Percentiles rank a stretch among this genome's conserved stretches.
Conservation (phyloP, 2,797 vertebrate species). For the Xiphorhynchus erythropygius region DNA sequence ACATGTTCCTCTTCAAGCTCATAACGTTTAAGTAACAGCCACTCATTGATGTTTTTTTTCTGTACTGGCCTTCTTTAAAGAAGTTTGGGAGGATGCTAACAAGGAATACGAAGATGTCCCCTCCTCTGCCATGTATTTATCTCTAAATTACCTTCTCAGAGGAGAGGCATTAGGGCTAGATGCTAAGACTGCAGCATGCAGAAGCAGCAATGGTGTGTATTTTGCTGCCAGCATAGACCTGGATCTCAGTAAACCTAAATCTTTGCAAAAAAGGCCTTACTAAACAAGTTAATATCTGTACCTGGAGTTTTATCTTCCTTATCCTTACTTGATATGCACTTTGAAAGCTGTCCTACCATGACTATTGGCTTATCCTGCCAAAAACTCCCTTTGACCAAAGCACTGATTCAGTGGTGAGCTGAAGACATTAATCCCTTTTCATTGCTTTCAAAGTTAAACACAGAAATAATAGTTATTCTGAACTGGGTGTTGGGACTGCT, state of each 20-base stretch:
- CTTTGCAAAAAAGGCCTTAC: background rate
- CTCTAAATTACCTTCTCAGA: constrained; percentile 1
- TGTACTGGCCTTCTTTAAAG: background rate
- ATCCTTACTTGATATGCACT: background rate
- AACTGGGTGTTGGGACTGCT: background rate
- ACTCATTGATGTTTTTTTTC: background rate
- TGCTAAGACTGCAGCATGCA: background rate
- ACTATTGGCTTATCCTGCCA: background rate
- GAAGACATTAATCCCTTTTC: background rate
- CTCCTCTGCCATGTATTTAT: background rate
- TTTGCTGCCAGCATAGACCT: background rate
- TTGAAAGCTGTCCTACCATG: background rate
- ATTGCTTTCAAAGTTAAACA: background rate
- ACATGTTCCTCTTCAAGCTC: background rate
- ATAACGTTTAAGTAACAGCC: background rate
- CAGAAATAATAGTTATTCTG: background rate
- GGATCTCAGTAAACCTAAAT: background rate
- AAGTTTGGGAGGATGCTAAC: background rate
- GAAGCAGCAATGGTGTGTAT: background rate
- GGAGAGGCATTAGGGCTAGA: background rate
- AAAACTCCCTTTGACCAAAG: background rate
- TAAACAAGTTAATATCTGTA: background rate
- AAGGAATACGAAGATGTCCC: background rate
- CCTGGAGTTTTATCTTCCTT: background rate
- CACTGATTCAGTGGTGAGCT: background rate